Conservation (phyloP, 2,113 vertebrate species). For the Labeo rohita region DNA sequence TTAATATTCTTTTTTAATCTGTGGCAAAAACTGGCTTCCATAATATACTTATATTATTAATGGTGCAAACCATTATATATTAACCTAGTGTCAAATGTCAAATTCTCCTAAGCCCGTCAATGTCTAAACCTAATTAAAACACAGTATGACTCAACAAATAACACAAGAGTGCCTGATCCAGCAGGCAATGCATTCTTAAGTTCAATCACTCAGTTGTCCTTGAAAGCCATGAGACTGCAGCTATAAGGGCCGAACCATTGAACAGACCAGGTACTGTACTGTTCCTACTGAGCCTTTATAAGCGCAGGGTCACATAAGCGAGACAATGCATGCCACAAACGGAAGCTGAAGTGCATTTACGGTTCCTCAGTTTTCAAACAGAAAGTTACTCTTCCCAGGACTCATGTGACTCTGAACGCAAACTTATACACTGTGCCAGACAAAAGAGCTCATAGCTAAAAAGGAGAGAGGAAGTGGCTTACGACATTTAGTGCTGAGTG, state of each 20-base stretch:
- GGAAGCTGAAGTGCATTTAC: not conserved
- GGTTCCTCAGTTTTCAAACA: conserved; percentile 24
- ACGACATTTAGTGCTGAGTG: not conserved
- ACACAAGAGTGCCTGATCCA: not conserved
- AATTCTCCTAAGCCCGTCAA: not conserved
- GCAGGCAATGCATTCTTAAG: conserved; percentile 1
- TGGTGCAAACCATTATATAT: not conserved
- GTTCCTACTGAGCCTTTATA: not conserved
- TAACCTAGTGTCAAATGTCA: not conserved
- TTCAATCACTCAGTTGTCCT: not conserved
- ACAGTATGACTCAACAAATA: conserved; percentile 3
- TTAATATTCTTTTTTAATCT: not conserved
- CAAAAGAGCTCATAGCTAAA: not conserved
- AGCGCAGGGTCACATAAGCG: not conserved
- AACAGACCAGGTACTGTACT: not conserved
- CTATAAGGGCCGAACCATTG: not conserved
- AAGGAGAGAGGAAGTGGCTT: not conserved
- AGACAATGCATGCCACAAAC: conserved; percentile 15
- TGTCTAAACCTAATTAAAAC: not conserved
- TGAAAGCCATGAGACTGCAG: not conserved
- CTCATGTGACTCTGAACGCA: not conserved
- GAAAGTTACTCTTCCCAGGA: not conserved
- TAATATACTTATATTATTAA: not conserved
- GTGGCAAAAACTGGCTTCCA: not conserved
- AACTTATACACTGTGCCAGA: not conserved